Base-by-base conservation (phyloP, 2,888 invertebrate genomes). In the Trachelus tabidus region DNA sequence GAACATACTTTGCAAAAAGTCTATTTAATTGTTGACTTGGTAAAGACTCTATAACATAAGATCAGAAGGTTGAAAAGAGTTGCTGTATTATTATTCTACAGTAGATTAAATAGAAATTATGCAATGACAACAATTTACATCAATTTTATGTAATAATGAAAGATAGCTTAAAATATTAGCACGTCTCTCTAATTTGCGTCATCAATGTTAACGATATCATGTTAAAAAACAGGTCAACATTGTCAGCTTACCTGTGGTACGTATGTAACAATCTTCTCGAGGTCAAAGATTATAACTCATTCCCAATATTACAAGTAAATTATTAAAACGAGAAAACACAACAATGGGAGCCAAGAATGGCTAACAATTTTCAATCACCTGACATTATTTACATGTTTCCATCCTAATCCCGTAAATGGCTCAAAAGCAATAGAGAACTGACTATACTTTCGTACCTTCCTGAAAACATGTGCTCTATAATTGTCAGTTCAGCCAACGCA, bases 321-420 rank as follows among this genome's bases (percentile, higher is more conserved):
- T 12, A 71, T 31, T 71, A 34, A 71, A 71, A 30, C 71, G 71
- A 71, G 23, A 56, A 23, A 56, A 56, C 9, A 23, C 56, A 56
- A 56, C 23, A 56, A 56, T 23, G 9, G 23, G 56, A 23, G 56
- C 9, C 56, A 23, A 56, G 9, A 56, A 56, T 56, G 23, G 56
- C 56, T 56, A 56, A 56, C 9, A 23, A 56, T 23, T 34, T 37
- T 69, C 75, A 69, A 83, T 80, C 83, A 85, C 84, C 83, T 84
- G 83, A 85, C 76, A 79, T 77, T 84, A 85, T 85, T 85, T 83
- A 85, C 84, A 84, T 83, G 75, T 81, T 75, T 82, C 77, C 83
- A 79, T 76, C 76, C 31, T 71, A 34, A 71, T 71, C 12, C 11
- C 71, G 11, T 15, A 56, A 56, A 56, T 23, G 9, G 23, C 56